Percentiles rank a stretch among this genome's conserved stretches.
These are phyloP conservation scores for Limenitis arthemis DNA, from an alignment of 2,888 invertebrate genomes.

Conservation along the genomic window DNA sequence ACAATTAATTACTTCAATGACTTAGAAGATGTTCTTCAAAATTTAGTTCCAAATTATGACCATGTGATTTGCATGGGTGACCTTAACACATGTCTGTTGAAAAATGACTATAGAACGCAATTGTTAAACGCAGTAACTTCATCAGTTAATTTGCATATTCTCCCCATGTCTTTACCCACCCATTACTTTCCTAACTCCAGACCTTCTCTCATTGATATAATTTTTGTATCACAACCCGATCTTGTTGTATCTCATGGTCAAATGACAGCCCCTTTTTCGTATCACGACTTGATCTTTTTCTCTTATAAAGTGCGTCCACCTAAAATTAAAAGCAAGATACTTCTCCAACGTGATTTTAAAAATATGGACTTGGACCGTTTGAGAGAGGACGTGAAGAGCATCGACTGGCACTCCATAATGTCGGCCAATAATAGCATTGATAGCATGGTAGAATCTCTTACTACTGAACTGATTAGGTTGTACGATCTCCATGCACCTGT, in stretches of 20 bases:
- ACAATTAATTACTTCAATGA: slow-evolving; percentile 7
- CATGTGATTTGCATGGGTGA: slow-evolving; percentile 10
- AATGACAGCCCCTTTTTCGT: slow-evolving; percentile 12
- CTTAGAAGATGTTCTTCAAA: slow-evolving; percentile 5
- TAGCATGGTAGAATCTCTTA: slow-evolving; percentile 6
- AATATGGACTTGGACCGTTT: slow-evolving; percentile 10
- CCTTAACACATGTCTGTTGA: slow-evolving; percentile 1
- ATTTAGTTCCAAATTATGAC: background rate
- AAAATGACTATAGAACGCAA: slow-evolving; percentile 1
- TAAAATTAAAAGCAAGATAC: slow-evolving; percentile 12
- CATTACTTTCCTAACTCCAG: slow-evolving; percentile 6
- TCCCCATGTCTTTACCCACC: background rate
- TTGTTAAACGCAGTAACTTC: background rate
- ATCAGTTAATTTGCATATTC: slow-evolving; percentile 3
- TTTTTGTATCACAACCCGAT: background rate
- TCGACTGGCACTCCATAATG: slow-evolving; percentile 11
- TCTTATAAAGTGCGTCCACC: background rate
- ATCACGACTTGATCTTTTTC: slow-evolving; percentile 13
- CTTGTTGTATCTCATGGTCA: slow-evolving; percentile 15
- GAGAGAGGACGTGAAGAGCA: background rate
- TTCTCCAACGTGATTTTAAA: slow-evolving; percentile 13
- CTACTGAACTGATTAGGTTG: slow-evolving; percentile 3
- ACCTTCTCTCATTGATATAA: slow-evolving; percentile 11
- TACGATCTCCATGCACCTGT: slow-evolving; percentile 15
- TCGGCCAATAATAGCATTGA: slow-evolving; percentile 1